Base-by-base conservation (phyloP, 1,140 invertebrate genomes). In the Elymnias hypermnestra region DNA sequence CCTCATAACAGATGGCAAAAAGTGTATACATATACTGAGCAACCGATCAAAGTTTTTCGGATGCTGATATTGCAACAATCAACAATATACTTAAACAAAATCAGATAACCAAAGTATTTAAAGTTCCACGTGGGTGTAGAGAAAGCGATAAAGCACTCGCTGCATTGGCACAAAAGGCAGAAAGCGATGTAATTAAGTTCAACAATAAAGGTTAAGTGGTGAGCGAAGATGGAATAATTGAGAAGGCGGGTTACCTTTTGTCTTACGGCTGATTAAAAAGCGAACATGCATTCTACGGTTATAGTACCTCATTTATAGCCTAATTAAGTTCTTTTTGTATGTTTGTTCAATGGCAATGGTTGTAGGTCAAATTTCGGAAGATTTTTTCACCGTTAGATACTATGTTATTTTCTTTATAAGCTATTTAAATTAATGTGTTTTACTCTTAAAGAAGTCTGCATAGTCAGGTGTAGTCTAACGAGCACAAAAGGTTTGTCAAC, bases 161-260 rank as follows among this genome's bases (percentile, higher is more conserved):
- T 21, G 9, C 45, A 47, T 47, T 33, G 36, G 37, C 25, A 47
- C 38, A 47, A 33, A 25, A 29, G 35, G 21, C 19, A 9, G 18
- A 39, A 19, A 47, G 15, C 26, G 28, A 25, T 46, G 28, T 40
- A 40, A 47, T 47, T 47, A 47, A 39, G 38, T 10, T 28, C 33
- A 47, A 39, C 38, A 47, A 47, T 40, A 33, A 47, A 47, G 44
- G 28, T 23, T 47, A 40, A 39, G n/a, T 23, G 37, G 10, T 40
- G 13, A 18, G 28, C 17, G 40, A 21, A 14, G 2, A 31, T 28
- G 29, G 29, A 33, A 33, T 33, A 33, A 33, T 33, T 33, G 29
- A 33, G 15, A 14, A 33, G 29, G 13, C 29, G 29, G 13, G 7
- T 13, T 14, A 12, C 12, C 29, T 33, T 33, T 33, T 33, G 29